Evolutionary conservation across 2,888 invertebrate genomes (phyloP).

Genomic region (Eudasyphora cyanicolor): DNA sequence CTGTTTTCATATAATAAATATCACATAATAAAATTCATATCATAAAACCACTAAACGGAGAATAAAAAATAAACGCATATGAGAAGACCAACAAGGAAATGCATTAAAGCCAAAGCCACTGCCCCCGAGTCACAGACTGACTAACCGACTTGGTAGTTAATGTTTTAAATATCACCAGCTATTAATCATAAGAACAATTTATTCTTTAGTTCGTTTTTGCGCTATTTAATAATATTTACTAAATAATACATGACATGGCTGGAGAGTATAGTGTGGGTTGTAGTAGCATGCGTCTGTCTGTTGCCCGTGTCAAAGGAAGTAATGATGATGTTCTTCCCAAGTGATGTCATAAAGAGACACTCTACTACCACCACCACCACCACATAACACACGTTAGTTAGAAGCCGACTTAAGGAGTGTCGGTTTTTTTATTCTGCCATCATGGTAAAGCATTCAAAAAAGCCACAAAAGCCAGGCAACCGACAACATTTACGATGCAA

Average conservation of each 20-base stretch:
- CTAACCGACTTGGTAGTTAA: neutral
- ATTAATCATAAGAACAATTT: conserved; percentile 20
- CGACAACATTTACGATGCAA: neutral
- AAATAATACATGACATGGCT: neutral
- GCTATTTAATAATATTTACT: conserved; percentile 4
- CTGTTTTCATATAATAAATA: neutral
- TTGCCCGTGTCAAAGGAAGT: neutral
- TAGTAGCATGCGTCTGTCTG: neutral
- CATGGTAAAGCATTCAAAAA: conserved; percentile 16
- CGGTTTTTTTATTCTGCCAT: neutral
- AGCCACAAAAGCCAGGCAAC: neutral
- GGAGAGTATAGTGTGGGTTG: conserved; percentile 4
- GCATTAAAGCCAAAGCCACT: neutral
- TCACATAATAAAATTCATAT: conserved; percentile 17
- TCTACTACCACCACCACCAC: neutral
- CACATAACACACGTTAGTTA: neutral
- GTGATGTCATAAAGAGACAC: conserved; percentile 19
- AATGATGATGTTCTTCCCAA: neutral
- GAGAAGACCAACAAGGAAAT: neutral
- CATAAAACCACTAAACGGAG: conserved; percentile 12
- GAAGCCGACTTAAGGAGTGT: conserved; percentile 16
- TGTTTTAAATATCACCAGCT: conserved; percentile 21
- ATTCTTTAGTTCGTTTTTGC: neutral
- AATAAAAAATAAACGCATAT: neutral
- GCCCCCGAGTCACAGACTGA: neutral